Evolutionary conservation across 2,888 invertebrate genomes (phyloP).

Genomic region (Lepidocyrtinus sp.): DNA sequence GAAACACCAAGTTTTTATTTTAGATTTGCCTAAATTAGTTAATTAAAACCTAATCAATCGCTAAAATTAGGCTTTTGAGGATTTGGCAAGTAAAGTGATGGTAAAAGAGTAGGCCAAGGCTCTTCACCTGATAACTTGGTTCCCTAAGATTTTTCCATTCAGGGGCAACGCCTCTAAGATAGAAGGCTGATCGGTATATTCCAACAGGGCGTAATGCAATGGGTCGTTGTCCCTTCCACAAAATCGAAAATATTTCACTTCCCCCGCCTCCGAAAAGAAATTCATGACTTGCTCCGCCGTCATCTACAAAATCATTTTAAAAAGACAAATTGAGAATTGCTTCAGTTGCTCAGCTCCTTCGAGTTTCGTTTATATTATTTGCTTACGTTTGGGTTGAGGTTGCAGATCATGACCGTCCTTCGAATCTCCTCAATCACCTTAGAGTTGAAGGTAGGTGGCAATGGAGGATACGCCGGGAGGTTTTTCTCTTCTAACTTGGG

Average conservation of each 20-base stretch:
- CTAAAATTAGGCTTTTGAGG: too few relatives aligned
- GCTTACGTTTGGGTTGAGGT: slow-evolving; percentile 75
- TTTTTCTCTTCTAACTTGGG: slow-evolving; percentile 87
- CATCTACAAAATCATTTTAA: too few relatives aligned
- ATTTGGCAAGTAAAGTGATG: too few relatives aligned
- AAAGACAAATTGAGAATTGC: too few relatives aligned
- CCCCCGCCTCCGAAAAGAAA: slow-evolving; percentile 88
- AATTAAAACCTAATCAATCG: too few relatives aligned
- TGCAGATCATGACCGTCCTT: slow-evolving; percentile 89
- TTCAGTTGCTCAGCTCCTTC: too few relatives aligned
- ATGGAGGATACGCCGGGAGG: slow-evolving; percentile 90
- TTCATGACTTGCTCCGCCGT: slow-evolving; percentile 93
- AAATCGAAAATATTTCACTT: slow-evolving; percentile 94
- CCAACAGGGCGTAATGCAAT: slow-evolving; percentile 87
- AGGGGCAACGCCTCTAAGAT: slow-evolving; percentile 89
- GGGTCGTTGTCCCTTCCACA: slow-evolving; percentile 86
- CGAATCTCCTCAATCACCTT: slow-evolving; percentile 95
- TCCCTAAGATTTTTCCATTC: slow-evolving; percentile 79
- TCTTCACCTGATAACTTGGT: slow-evolving; percentile 73
- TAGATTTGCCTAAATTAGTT: too few relatives aligned
- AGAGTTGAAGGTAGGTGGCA: slow-evolving; percentile 90
- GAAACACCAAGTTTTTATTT: too few relatives aligned
- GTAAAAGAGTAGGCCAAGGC: too few relatives aligned
- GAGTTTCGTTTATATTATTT: too few relatives aligned
- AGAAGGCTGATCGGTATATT: slow-evolving; percentile 92